Base-by-base conservation (phyloP, 1,140 invertebrate species). In the Calephelis virginiensis region DNA sequence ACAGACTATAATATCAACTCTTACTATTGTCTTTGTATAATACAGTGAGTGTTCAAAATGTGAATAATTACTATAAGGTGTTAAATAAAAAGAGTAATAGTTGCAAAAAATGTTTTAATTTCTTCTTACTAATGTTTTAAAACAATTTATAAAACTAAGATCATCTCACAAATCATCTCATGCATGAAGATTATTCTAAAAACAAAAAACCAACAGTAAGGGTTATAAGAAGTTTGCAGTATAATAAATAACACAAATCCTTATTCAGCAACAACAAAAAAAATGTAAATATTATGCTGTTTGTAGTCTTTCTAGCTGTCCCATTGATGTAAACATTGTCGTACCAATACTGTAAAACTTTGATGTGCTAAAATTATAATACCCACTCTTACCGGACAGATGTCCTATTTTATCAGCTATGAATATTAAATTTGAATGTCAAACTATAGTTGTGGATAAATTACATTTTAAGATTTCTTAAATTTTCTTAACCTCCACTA, bases 131-230 rank as follows among this genome's bases (percentile, higher is more conserved):
- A 82, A 77, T 80, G 78, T 82, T 70, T 83, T 82, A 77, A 84
- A 85, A 74, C 76, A 82, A 81, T 78, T 69, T 71, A 78, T 85
- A 88, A 85, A 86, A 80, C 74, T 81, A 85, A 81, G 73, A 77
- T 68, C 69, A 70, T 77, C 74, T 78, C 69, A 80, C 81, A 80
- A 80, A 82, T 66, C 66, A 81, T 76, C 70, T 78, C 75, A 85
- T 83, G 79, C 81, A 74, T 70, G 68, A 76, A 66, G 53, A 14
- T 43, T 47, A 56, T 49, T 56, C n/a, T 43, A 64, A 45, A 45
- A 64, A 56, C 63, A 53, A 64, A 64, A 45, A 64, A 56, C 40
- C 63, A 45, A 40, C 61, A 47, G 50, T 37, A 37, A 59, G 53
- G 53, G 53, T n/a, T n/a, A 28, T 59, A 59, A 38, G 53, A 59